phyloP scores from a whole-genome alignment of 2,797 vertebrate genomes.

The Chelon auratus region DNA sequence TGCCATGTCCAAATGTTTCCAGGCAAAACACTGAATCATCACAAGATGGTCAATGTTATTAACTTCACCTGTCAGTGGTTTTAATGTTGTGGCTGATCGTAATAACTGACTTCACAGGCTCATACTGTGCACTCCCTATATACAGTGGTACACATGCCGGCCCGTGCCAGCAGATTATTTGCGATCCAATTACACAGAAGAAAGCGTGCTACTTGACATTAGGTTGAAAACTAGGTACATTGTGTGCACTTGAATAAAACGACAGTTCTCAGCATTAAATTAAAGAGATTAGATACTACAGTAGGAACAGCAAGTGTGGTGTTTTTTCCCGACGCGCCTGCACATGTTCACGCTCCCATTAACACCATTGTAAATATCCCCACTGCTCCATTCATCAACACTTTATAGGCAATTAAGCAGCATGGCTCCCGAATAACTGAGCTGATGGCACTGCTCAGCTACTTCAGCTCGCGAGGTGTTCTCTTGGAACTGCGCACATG shows the following conservation, averaged over 20 bases:
- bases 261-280: constrained; percentile 20
- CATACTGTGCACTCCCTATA: neutral
- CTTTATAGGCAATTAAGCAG: constrained; percentile 81
- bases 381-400: constrained; percentile 71
- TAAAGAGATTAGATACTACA: constrained; percentile 24
- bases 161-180: neutral
- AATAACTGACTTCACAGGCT: too few species aligned
- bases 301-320: constrained; percentile 11
- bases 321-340: neutral
- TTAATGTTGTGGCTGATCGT: too few species aligned
- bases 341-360: constrained; percentile 52
- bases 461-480: constrained; percentile 24
- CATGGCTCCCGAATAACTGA: constrained; percentile 50
- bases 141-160: neutral
- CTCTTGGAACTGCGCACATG: constrained; percentile 26
- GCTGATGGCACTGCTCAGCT: constrained; percentile 36
- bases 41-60: too few species aligned
- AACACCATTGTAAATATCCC: constrained; percentile 68
- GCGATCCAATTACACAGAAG: neutral
- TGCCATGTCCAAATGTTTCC: too few species aligned
- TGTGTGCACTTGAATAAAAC: constrained; percentile 16
- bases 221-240: constrained; percentile 5
- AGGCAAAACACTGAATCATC: too few species aligned
- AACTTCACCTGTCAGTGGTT: too few species aligned
- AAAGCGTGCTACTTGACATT: neutral